Conservation (phyloP, 1,140 invertebrate species). For the Caenorhabditis tropicalis region DNA sequence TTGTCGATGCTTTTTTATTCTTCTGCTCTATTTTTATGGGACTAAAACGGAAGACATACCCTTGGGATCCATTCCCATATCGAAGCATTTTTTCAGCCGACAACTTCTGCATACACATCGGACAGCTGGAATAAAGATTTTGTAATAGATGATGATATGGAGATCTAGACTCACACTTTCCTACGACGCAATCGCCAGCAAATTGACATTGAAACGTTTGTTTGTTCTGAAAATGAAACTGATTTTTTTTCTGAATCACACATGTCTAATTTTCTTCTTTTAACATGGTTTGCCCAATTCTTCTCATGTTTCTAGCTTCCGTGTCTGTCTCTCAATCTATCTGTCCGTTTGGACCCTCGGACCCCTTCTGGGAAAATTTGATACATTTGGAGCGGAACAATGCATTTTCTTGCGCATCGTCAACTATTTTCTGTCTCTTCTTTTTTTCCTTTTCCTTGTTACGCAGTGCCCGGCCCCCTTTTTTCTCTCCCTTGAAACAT, state of each 20-base stretch:
- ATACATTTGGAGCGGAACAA: conserved; percentile 35
- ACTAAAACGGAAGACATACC: conserved; percentile 31
- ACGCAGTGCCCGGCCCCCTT: not conserved
- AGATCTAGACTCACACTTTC: conserved; percentile 47
- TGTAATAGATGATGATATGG: not conserved
- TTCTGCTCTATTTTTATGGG: not conserved
- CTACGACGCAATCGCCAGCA: conserved; percentile 50
- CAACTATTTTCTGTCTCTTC: conserved; percentile 14
- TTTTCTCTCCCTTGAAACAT: conserved; percentile 18
- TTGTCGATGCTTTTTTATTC: not conserved
- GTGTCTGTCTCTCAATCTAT: no score
- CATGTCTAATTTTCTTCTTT: not conserved
- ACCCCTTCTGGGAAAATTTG: conserved; percentile 38
- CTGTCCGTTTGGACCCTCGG: no score
- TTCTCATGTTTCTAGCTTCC: conserved; percentile 17
- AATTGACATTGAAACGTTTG: conserved; percentile 58
- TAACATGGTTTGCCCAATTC: not conserved
- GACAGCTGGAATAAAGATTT: conserved; percentile 44
- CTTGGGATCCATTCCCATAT: conserved; percentile 58
- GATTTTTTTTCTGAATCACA: not conserved
- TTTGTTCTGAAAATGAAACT: conserved; percentile 52
- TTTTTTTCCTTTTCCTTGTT: not conserved
- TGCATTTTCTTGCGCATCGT: conserved; percentile 30
- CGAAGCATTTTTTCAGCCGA: conserved; percentile 58
- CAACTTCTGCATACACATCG: conserved; percentile 56